Evolutionary conservation across 2,888 invertebrate genomes (phyloP).

Genomic region (Thera britannica): DNA sequence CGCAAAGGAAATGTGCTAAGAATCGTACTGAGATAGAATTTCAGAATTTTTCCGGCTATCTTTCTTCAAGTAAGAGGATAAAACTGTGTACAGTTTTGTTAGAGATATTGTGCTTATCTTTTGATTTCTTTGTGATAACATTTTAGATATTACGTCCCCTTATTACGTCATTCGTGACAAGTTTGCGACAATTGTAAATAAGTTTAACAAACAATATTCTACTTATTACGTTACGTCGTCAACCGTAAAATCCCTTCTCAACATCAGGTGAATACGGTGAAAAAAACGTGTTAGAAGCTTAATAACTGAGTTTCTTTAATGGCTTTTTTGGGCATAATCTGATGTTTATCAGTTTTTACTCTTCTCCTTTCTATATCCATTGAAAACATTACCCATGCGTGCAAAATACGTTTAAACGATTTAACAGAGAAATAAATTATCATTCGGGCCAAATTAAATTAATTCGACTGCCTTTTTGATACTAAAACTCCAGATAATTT

Average conservation of each 20-base stretch:
- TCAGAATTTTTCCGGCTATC: constrained; percentile 71
- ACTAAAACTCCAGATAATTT: constrained; percentile 33
- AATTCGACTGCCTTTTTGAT: constrained; percentile 38
- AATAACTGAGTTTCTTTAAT: too few relatives aligned
- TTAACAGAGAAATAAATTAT: constrained; percentile 27
- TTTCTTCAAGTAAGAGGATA: constrained; percentile 69
- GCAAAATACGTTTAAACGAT: background rate
- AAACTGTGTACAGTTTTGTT: constrained; percentile 57
- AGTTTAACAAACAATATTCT: too few relatives aligned
- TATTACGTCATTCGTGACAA: background rate
- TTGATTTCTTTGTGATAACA: constrained; percentile 23
- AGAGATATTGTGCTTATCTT: constrained; percentile 23
- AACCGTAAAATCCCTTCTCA: too few relatives aligned
- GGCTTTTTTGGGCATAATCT: too few relatives aligned
- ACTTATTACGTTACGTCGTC: too few relatives aligned
- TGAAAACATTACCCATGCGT: background rate
- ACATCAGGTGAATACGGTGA: too few relatives aligned
- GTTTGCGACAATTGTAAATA: background rate
- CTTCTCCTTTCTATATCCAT: background rate
- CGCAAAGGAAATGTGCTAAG: constrained; percentile 44
- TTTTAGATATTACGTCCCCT: background rate
- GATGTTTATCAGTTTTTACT: background rate
- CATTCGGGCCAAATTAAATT: constrained; percentile 35
- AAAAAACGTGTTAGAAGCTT: too few relatives aligned
- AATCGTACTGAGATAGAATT: constrained; percentile 71